Evolutionary conservation across 2,797 vertebrate genomes (phyloP), one percentile per base, ranked within the genome.

Genomic region (Diceros bicornis): DNA sequence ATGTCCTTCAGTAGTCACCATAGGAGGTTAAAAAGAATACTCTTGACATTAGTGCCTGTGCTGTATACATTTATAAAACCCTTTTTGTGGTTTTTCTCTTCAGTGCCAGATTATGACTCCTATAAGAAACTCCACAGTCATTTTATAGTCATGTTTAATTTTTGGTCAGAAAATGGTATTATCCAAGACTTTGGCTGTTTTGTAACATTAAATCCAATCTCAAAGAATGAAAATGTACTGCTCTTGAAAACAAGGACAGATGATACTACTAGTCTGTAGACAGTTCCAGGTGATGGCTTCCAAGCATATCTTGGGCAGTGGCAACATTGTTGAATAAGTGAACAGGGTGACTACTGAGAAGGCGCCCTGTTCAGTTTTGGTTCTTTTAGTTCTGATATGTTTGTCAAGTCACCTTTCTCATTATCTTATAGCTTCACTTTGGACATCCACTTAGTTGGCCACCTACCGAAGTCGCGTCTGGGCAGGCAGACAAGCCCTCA

Each of bases 151-250:
- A 37, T 50, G 77, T 27, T 16, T 86, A 77, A 93, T 77, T 97
- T 92, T 96, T 81, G 59, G 61, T 89, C 18, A 89, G 55, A 82
- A 94, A 79, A 88, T 29, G 17, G 1, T 90, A 79, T 69, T 75
- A 92, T 66, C 50, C 41, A 55, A 61, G 77, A 68, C 55, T 64
- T 20, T 57, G 52, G 34, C 59, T 66, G 18, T 94, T 90, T 86
- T 86, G 59, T 88, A 94, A 90, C 96, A 74, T 94, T 85, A 93
- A 97, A 89, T 93, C 59, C 21, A 89, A 1, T 74, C 29, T 92
- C 41, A 91, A 64, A 97, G 50, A 79, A 75, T 91, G 55, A 59
- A 85, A 88, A 50, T 69, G 25, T 34, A 57, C 25, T 37, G 5
- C 34, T 71, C 29, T 57, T 74, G 41, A 55, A 29, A 25, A 71